These are phyloP conservation scores for Enhydra lutris DNA, from an alignment of 2,113 vertebrate genomes.

Conservation along the genomic window DNA sequence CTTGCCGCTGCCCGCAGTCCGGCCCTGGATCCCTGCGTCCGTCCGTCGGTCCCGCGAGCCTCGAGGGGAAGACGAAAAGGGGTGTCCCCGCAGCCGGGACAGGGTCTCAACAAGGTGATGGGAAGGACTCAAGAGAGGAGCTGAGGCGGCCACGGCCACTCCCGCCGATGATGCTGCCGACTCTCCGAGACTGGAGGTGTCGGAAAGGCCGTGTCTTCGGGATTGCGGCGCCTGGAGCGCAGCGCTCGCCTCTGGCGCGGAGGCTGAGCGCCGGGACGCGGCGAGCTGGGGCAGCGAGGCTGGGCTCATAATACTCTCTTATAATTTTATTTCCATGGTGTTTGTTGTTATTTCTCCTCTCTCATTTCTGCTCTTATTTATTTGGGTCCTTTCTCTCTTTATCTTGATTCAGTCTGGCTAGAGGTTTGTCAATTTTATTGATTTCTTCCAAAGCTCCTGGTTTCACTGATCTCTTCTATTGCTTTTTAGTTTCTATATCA, in stretches of 20 bases:
- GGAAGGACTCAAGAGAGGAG: neutral
- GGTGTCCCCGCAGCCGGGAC: neutral
- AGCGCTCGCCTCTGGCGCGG: conserved; percentile 61
- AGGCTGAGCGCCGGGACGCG: conserved; percentile 61
- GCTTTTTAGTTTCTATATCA: too few species aligned
- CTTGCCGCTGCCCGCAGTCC: conserved; percentile 60
- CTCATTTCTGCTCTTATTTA: neutral
- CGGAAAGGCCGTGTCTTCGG: conserved; percentile 44
- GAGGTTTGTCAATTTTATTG: too few species aligned
- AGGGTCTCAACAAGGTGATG: neutral
- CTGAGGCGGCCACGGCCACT: neutral
- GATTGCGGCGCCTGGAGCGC: conserved; percentile 35
- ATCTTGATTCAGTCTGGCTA: too few species aligned
- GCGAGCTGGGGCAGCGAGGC: conserved; percentile 50
- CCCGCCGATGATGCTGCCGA: neutral
- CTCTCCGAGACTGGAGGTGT: neutral
- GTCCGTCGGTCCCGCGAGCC: conserved; percentile 30
- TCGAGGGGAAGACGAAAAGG: neutral
- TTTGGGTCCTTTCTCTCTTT: neutral
- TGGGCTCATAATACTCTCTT: neutral
- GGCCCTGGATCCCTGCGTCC: neutral
- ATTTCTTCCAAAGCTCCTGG: too few species aligned
- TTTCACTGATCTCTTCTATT: too few species aligned
- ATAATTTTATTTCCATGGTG: too few species aligned
- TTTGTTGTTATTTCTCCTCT: too few species aligned